These are phyloP conservation scores for Eupithecia inturbata DNA, from an alignment of 2,888 invertebrate species.

Conservation along the genomic window DNA sequence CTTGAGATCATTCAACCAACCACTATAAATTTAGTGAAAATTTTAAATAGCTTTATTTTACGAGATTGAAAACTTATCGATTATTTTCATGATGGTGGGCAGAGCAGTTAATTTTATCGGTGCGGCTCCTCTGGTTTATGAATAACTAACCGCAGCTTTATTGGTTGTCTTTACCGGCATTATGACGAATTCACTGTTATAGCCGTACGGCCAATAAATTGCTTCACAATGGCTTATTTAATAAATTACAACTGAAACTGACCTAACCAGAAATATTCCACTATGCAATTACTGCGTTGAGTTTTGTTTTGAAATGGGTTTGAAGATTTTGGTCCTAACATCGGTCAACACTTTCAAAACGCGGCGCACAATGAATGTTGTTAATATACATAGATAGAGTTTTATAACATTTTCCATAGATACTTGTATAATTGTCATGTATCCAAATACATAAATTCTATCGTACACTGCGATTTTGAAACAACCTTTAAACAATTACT, in stretches of 20 bases:
- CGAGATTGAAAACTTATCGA: constrained; percentile 30
- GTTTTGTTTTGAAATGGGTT: not conserved
- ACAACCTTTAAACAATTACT: not conserved
- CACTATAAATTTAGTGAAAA: not conserved
- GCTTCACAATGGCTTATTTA: constrained; percentile 40
- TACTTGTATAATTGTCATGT: too few relatives aligned
- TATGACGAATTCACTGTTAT: constrained; percentile 49
- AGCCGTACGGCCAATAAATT: constrained; percentile 49
- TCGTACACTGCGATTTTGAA: too few relatives aligned
- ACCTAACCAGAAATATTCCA: not conserved
- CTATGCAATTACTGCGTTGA: not conserved
- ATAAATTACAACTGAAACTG: constrained; percentile 20
- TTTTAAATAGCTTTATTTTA: constrained; percentile 17
- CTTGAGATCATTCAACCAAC: not conserved
- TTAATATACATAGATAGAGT: too few relatives aligned
- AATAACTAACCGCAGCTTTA: constrained; percentile 55
- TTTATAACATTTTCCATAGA: too few relatives aligned
- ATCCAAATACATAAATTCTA: too few relatives aligned
- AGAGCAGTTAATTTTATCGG: constrained; percentile 64
- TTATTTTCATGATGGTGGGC: constrained; percentile 36
- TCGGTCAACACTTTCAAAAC: too few relatives aligned
- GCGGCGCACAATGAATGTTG: too few relatives aligned
- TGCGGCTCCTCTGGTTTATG: constrained; percentile 56
- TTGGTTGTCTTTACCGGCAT: constrained; percentile 59
- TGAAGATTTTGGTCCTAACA: too few relatives aligned